Percentiles rank a stretch among this genome's conserved stretches.
Evolutionary conservation across 2,797 vertebrate species (phyloP).

Genomic region (Sebastes vulpes): DNA sequence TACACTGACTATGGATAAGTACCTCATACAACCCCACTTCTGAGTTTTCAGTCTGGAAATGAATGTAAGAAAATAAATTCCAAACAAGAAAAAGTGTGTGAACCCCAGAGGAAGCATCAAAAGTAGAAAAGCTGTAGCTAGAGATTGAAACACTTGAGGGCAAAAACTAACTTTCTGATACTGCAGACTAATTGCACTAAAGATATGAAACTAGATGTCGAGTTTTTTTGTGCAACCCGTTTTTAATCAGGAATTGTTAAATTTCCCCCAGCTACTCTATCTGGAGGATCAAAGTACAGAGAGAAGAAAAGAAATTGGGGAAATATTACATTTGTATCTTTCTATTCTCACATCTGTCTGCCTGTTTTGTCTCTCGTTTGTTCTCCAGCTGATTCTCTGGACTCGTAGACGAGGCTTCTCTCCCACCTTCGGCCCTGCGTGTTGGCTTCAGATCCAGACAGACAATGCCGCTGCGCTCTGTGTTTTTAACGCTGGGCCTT

Average conservation of each 20-base stretch:
- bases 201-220: neutral
- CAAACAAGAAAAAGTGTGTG: neutral
- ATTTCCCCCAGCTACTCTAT: neutral
- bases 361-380: neutral
- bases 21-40: too few species aligned
- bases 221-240: neutral
- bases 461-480: conserved; percentile 44
- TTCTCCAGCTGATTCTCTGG: conserved; percentile 78
- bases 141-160: neutral
- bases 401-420: conserved; percentile 74
- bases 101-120: neutral
- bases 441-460: conserved; percentile 51
- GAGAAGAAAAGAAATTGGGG: neutral
- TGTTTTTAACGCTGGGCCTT: conserved; percentile 45
- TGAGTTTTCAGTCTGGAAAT: neutral
- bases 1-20: too few species aligned
- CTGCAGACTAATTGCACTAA: neutral
- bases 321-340: neutral
- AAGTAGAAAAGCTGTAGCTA: neutral
- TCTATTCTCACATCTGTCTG: neutral
- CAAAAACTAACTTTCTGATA: neutral
- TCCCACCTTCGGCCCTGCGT: conserved; percentile 26
- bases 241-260: neutral
- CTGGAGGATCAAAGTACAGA: conserved; percentile 4
- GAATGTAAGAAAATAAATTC: neutral